phyloP scores from a whole-genome alignment of 2,113 vertebrate genomes.

The Tetrao urogallus region DNA sequence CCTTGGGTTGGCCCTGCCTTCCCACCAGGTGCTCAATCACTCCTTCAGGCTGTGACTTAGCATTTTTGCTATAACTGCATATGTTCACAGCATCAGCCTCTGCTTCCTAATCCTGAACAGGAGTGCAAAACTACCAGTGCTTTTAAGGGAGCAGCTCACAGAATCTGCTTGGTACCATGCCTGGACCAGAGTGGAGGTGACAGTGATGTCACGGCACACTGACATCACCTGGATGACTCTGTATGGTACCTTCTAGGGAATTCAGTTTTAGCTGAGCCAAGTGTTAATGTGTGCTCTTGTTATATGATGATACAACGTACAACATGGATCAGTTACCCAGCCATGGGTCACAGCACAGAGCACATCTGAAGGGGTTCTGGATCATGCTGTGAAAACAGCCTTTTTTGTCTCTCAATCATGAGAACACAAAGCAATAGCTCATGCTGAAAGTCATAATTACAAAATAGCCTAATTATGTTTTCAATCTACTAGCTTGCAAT shows the following conservation, averaged over 20 bases:
- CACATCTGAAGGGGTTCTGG: background rate
- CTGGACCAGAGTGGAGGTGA: background rate
- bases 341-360: background rate
- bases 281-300: background rate
- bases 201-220: background rate
- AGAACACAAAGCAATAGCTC: background rate
- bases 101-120: background rate
- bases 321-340: background rate
- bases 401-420: background rate
- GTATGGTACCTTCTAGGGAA: background rate
- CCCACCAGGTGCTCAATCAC: no score
- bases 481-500: background rate
- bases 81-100: background rate
- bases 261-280: background rate
- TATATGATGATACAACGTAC: background rate
- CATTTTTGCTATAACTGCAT: no score
- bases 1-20: no score
- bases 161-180: accelerated
- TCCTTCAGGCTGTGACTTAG: no score
- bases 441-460: background rate
- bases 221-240: background rate
- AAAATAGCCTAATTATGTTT: background rate
- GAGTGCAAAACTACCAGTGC: accelerated
- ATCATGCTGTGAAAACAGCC: background rate
- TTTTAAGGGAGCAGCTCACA: background rate